Base-by-base conservation (phyloP, 2,797 vertebrate species). In the Gymnoscopelus braueri region DNA sequence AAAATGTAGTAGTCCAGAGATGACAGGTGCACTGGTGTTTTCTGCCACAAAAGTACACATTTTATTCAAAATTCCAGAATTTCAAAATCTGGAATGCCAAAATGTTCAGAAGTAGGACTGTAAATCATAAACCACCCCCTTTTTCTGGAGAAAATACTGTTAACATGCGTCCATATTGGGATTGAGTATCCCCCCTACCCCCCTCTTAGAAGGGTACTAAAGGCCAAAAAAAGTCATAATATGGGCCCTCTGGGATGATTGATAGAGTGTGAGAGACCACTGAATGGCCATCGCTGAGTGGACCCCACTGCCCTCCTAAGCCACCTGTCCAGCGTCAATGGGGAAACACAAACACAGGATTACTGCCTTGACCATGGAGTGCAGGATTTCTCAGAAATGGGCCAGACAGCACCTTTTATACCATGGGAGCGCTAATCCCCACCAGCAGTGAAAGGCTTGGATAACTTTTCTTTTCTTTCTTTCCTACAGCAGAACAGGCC, bases 261-360 rank as follows among this genome's bases (percentile, higher is more conserved):
- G n/a, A 35, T 26, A 14, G 44, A 11, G 19, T 4, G 51, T 11
- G 48, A 12, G 54, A 58, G 47, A 26, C 8, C 29, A 26, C 35
- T 15, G 49, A 39, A 54, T 4, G 52, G 44, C 65, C 71, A 69
- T 68, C 63, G 2, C 55, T 66, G 52, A 54, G 3, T 54, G 32
- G 61, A 44, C 64, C 14, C 14, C 49, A 48, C 65, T 5, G 60
- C 29, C 5, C 65, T 29, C 48, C 15, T 60, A 26, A 71, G 50
- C 59, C 23, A 52, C 59, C 70, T 69, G 65, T 15, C 14, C 39
- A 4, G 58, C 10, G 24, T 60, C 57, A 67, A 62, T 48, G 44
- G 53, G 62, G 61, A 79, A 80, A 77, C 72, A 76, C 74, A 67
- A 69, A 75, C 75, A 64, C 32, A 62, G 81, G 84, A 82, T 78